phyloP scores from a whole-genome alignment of 2,888 invertebrate genomes.

The Phaedon cochleariae region DNA sequence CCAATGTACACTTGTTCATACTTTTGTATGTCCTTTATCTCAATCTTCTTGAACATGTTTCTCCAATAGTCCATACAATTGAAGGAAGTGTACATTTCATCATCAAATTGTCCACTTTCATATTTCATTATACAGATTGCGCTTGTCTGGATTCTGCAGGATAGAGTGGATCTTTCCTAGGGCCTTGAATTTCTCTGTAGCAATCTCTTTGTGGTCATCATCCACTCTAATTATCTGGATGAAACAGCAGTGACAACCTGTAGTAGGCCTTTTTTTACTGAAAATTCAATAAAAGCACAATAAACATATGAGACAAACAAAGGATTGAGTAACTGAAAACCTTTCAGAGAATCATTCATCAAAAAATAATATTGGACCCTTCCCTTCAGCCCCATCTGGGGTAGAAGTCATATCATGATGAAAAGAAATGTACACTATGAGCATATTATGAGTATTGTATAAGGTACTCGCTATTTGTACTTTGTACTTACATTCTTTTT shows the following conservation, averaged over 20 bases:
- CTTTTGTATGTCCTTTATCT: conserved; percentile 84
- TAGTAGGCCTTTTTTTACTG: conserved; percentile 96
- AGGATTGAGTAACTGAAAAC: too few relatives aligned
- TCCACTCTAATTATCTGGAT: conserved; percentile 92
- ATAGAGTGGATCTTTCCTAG: conserved; percentile 88
- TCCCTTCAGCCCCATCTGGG: too few relatives aligned
- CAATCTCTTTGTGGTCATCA: conserved; percentile 77
- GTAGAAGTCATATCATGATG: too few relatives aligned
- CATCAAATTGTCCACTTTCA: conserved; percentile 84
- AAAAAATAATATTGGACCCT: too few relatives aligned
- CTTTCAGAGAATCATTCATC: too few relatives aligned
- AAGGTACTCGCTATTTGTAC: neutral
- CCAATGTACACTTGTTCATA: conserved; percentile 88
- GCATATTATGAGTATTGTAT: conserved; percentile 12
- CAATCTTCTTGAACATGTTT: conserved; percentile 85
- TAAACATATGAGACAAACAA: too few relatives aligned
- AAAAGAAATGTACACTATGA: too few relatives aligned
- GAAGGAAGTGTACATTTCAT: conserved; percentile 73
- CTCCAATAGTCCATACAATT: conserved; percentile 93
- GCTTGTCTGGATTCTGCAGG: conserved; percentile 83
- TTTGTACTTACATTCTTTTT: conserved; percentile 75
- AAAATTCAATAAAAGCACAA: too few relatives aligned
- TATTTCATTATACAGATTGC: conserved; percentile 88
- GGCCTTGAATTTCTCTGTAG: conserved; percentile 93
- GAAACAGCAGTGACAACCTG: conserved; percentile 86